Evolutionary conservation across 2,797 vertebrate genomes (phyloP).

Genomic region (Rhadinocentrus ornatus): DNA sequence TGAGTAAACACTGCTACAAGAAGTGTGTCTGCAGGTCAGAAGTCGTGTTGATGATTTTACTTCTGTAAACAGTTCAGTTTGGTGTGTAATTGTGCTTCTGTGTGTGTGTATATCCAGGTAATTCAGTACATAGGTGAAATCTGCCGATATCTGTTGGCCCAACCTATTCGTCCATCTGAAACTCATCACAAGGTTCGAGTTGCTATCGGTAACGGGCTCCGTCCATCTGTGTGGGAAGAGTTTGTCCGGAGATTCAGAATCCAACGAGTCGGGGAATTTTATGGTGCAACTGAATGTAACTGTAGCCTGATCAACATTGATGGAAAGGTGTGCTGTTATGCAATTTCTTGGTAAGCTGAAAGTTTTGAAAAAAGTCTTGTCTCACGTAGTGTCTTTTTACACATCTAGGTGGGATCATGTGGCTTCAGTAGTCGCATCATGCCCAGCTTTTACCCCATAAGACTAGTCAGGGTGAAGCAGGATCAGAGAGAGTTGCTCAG

Average conservation of each 20-base stretch:
- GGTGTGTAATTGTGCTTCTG: not conserved
- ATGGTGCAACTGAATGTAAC: constrained; percentile 93
- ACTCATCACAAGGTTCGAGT: constrained; percentile 83
- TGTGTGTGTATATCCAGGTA: constrained; percentile 72
- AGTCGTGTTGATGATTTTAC: not conserved
- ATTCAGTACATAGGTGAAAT: constrained; percentile 93
- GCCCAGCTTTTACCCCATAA: constrained; percentile 87
- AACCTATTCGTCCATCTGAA: constrained; percentile 81
- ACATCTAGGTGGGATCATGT: constrained; percentile 86
- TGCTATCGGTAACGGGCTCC: constrained; percentile 89
- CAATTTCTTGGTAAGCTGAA: not conserved
- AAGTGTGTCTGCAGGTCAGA: not conserved
- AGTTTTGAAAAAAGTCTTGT: not conserved
- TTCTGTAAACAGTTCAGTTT: not conserved
- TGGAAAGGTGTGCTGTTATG: constrained; percentile 81
- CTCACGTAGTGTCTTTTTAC: not conserved
- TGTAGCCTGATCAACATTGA: constrained; percentile 93
- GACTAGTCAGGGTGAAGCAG: constrained; percentile 84
- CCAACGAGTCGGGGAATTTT: constrained; percentile 88
- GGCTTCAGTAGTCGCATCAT: constrained; percentile 90
- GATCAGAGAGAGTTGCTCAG: constrained; percentile 85
- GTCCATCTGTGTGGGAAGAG: constrained; percentile 88
- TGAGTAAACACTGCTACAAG: constrained; percentile 68
- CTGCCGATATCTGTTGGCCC: constrained; percentile 90
- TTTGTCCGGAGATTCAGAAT: constrained; percentile 87